Percentiles rank a stretch among this genome's conserved stretches.
Evolutionary conservation across 2,888 invertebrate genomes (phyloP).

Genomic region (Dichetophora obliterata): DNA sequence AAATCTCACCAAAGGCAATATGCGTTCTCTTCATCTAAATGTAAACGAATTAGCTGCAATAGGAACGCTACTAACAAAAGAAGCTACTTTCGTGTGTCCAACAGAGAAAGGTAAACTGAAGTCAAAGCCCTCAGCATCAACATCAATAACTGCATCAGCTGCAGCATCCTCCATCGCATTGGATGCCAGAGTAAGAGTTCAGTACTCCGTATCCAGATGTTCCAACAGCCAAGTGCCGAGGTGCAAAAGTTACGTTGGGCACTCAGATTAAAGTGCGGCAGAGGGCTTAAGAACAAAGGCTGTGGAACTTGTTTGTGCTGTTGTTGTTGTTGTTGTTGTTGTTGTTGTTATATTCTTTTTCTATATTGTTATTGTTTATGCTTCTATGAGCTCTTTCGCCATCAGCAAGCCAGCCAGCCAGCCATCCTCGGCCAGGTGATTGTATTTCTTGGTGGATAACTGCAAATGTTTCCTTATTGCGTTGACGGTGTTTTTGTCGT

Average conservation of each 20-base stretch:
- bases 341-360: background rate
- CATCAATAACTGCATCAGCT: background rate
- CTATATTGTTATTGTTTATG: background rate
- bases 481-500: background rate
- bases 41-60: background rate
- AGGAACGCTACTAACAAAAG: background rate
- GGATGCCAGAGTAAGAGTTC: background rate
- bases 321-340: background rate
- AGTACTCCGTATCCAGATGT: background rate
- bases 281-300: background rate
- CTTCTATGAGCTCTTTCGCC: background rate
- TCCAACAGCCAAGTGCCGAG: background rate
- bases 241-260: too few relatives aligned
- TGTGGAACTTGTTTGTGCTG: background rate
- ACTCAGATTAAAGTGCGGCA: too few relatives aligned
- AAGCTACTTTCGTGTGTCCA: background rate
- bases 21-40: background rate
- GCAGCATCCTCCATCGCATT: background rate
- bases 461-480: constrained; percentile 6
- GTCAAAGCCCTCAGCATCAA: background rate
- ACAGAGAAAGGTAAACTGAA: background rate
- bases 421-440: background rate
- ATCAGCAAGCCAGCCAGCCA: background rate
- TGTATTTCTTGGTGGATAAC: background rate
- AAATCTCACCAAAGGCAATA: background rate